Conservation (phyloP, 2,113 vertebrate species). For the Centropus unirufus region DNA sequence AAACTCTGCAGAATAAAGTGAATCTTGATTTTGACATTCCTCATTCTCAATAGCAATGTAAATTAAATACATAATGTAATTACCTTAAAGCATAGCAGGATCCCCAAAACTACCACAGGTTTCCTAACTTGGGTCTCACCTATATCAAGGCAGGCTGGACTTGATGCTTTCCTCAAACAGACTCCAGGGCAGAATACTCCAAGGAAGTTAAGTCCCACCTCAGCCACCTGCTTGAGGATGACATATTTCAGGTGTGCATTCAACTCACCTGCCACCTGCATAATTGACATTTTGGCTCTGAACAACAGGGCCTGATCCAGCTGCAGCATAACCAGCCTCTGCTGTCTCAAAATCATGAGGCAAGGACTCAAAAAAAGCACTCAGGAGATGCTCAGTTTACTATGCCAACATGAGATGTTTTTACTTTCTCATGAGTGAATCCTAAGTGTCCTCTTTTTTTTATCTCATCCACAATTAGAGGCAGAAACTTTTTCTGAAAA, state of each 20-base stretch:
- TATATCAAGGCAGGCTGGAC: neutral
- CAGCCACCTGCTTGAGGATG: neutral
- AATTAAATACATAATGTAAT: neutral
- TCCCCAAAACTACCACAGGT: neutral
- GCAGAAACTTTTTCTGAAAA: neutral
- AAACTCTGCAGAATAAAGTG: neutral
- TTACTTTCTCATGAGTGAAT: neutral
- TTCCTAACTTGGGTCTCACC: neutral
- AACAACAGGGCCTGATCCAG: neutral
- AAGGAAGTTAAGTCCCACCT: neutral
- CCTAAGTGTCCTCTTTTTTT: neutral
- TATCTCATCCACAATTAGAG: neutral
- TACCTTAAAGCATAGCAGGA: neutral
- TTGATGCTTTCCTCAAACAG: neutral
- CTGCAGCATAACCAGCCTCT: neutral
- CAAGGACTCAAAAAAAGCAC: neutral
- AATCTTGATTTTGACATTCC: neutral
- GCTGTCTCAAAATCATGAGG: neutral
- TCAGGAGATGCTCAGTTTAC: neutral
- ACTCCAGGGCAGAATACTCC: neutral
- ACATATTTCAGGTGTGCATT: neutral
- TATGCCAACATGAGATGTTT: neutral
- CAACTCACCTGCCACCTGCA: neutral
- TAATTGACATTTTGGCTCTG: neutral
- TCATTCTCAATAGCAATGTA: neutral